Conservation (phyloP, 2,888 invertebrate genomes). For the Elegia similella region DNA sequence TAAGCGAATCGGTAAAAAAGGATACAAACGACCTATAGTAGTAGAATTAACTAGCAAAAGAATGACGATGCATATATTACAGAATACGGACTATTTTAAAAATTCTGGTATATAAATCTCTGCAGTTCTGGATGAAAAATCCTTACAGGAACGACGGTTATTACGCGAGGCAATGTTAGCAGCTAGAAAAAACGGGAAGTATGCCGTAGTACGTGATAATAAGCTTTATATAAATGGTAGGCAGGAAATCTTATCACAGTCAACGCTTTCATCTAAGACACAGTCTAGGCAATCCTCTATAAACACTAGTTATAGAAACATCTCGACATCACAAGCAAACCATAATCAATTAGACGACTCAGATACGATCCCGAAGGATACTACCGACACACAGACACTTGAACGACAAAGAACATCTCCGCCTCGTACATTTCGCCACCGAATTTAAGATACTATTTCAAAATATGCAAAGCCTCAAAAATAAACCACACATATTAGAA, state of each 20-base stretch:
- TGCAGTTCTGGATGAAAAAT: not conserved
- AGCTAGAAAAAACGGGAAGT: not conserved
- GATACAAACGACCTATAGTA: conserved; percentile 24
- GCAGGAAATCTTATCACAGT: not conserved
- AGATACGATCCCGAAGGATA: too few relatives aligned
- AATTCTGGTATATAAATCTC: not conserved
- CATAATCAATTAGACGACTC: too few relatives aligned
- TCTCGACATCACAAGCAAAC: too few relatives aligned
- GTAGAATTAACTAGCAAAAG: not conserved
- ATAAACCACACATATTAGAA: not conserved
- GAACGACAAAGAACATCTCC: too few relatives aligned
- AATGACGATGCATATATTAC: not conserved
- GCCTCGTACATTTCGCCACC: too few relatives aligned
- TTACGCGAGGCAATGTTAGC: not conserved
- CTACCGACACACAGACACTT: too few relatives aligned
- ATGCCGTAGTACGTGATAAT: not conserved
- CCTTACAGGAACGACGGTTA: not conserved
- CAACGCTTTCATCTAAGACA: too few relatives aligned
- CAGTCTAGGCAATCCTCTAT: too few relatives aligned
- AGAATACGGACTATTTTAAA: not conserved
- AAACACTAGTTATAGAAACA: too few relatives aligned
- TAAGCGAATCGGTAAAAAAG: too few relatives aligned
- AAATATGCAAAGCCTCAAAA: too few relatives aligned
- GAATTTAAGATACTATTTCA: too few relatives aligned
- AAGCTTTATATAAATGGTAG: not conserved